A percentile compares a stretch with the other conserved stretches of the same genome.
Conservation (phyloP, 1,140 invertebrate species). For the Luehdorfia chinensis region DNA sequence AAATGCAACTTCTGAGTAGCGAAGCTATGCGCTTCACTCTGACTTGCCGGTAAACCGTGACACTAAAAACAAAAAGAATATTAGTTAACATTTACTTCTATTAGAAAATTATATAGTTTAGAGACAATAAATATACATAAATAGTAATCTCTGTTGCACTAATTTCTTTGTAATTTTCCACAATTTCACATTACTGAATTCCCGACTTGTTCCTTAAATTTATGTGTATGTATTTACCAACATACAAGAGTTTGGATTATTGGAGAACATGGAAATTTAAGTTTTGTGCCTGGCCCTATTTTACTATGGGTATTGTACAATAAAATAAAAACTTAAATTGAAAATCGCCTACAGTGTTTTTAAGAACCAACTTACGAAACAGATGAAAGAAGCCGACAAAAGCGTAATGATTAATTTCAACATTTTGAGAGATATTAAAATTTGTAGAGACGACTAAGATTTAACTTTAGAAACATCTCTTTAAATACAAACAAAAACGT, state of each 20-base stretch:
- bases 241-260: too few species aligned
- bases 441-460: neutral
- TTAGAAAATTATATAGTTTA: too few species aligned
- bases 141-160: too few species aligned
- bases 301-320: neutral
- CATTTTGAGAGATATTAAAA: neutral
- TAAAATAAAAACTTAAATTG: neutral
- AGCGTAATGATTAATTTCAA: neutral
- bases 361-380: neutral
- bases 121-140: too few species aligned
- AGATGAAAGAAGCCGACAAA: neutral
- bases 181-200: neutral
- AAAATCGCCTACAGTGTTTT: too few species aligned
- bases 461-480: neutral
- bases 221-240: too few species aligned
- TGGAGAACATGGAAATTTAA: too few species aligned
- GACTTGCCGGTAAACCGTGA: constrained; percentile 6
- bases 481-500: constrained; percentile 12
- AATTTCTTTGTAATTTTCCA: neutral
- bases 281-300: too few species aligned
- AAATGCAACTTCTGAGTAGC: constrained; percentile 10
- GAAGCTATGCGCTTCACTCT: constrained; percentile 4
- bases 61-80: neutral
- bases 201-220: too few species aligned
- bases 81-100: too few species aligned